Percentiles rank a stretch among this genome's conserved stretches.
Evolutionary conservation across 2,113 vertebrate species (phyloP).

Genomic region (Phaethornis superciliosus): DNA sequence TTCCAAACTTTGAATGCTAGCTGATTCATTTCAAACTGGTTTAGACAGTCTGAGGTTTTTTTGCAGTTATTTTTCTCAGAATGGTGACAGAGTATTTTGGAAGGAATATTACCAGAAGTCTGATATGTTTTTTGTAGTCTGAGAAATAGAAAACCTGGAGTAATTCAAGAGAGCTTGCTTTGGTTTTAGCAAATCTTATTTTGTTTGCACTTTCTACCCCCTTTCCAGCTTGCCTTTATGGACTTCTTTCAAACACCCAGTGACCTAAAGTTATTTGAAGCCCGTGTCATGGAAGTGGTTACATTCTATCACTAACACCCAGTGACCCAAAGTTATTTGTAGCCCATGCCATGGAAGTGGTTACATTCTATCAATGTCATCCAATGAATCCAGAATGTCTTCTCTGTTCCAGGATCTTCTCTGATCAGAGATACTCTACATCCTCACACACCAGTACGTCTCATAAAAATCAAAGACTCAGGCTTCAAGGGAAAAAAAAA

Average conservation of each 20-base stretch:
- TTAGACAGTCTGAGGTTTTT: constrained; percentile 13
- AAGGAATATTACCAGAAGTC: neutral
- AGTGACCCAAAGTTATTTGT: neutral
- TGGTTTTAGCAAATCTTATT: neutral
- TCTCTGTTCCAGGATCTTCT: neutral
- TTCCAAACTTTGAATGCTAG: constrained; percentile 16
- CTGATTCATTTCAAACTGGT: neutral
- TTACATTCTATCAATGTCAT: neutral
- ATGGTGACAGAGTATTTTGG: neutral
- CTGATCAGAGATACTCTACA: neutral
- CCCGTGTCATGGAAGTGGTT: neutral
- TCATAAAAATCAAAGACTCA: neutral
- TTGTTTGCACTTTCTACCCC: neutral
- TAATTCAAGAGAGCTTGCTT: neutral
- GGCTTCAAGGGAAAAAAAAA: neutral
- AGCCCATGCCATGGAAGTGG: neutral
- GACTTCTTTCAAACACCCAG: neutral
- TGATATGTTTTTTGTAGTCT: neutral
- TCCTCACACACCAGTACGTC: neutral
- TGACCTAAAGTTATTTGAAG: neutral
- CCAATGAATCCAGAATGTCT: neutral
- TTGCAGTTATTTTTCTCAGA: constrained; percentile 13
- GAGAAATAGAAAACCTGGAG: neutral
- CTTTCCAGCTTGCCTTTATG: neutral
- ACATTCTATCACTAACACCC: neutral